These are phyloP conservation scores for Verasper variegatus DNA, from an alignment of 2,113 vertebrate species.

Conservation along the genomic window DNA sequence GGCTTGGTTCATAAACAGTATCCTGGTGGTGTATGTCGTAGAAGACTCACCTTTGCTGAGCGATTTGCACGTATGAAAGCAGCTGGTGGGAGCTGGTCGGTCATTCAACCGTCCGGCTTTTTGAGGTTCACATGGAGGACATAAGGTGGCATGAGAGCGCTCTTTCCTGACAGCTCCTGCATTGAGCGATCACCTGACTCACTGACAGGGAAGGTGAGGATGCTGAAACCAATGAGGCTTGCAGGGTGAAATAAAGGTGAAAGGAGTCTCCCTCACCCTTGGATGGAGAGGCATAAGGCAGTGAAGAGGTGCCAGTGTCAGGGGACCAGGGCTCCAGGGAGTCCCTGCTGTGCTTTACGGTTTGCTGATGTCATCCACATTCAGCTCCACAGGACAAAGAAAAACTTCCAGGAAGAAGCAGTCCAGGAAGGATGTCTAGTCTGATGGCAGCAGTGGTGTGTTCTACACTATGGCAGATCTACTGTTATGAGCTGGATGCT, in stretches of 20 bases:
- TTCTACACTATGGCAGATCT: not conserved
- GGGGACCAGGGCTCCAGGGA: slow-evolving; percentile 9
- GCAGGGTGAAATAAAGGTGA: not conserved
- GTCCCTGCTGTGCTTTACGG: not conserved
- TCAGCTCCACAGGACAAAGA: not conserved
- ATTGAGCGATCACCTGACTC: not conserved
- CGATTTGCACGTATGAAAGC: not conserved
- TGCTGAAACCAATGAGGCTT: not conserved
- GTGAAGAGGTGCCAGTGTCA: slow-evolving; percentile 1
- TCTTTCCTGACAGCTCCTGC: not conserved
- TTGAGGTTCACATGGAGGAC: slow-evolving; percentile 8
- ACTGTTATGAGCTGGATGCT: not conserved
- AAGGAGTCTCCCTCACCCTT: not conserved
- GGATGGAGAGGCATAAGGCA: not conserved
- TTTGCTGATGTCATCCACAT: slow-evolving; percentile 12
- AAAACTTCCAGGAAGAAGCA: not conserved
- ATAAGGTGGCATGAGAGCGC: not conserved
- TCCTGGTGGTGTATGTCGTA: not conserved
- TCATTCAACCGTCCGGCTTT: not conserved
- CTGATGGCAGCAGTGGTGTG: not conserved
- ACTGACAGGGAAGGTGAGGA: not conserved
- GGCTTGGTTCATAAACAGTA: not conserved
- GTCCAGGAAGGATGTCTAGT: not conserved
- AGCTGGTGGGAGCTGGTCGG: not conserved
- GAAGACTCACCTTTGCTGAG: not conserved